Conservation (phyloP, 2,797 vertebrate species). For the Myotis vivesi region DNA sequence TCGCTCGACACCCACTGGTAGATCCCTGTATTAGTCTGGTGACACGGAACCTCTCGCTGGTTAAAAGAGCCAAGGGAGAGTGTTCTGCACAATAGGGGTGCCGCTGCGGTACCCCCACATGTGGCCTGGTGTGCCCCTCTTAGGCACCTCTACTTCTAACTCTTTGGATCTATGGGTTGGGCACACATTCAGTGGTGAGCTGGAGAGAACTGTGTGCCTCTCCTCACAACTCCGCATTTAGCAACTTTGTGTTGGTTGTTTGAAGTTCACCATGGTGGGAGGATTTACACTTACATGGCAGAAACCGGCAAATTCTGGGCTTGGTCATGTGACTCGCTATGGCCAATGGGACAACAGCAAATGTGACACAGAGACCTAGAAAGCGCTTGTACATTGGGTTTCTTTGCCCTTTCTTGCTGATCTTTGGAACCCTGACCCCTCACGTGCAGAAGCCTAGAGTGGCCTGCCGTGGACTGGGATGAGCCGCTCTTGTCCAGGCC, state of each 20-base stretch:
- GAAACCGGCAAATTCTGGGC: neutral
- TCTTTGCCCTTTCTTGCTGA: neutral
- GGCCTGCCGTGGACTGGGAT: too few species aligned
- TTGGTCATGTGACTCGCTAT: neutral
- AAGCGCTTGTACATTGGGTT: neutral
- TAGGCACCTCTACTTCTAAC: neutral
- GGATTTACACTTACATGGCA: neutral
- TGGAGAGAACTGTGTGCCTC: neutral
- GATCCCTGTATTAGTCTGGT: neutral
- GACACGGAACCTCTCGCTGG: neutral
- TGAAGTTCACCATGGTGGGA: neutral
- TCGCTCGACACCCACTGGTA: neutral
- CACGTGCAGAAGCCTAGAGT: neutral
- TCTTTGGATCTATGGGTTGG: neutral
- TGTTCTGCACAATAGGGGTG: neutral
- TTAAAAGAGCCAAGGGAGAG: neutral
- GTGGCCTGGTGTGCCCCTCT: neutral
- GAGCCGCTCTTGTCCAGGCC: neutral
- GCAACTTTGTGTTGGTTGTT: fast-evolving
- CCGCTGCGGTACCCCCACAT: neutral
- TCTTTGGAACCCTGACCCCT: neutral
- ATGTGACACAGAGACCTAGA: neutral
- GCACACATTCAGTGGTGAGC: neutral
- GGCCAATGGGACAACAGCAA: neutral
- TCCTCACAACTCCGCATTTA: neutral